Evolutionary conservation across 2,113 vertebrate species (phyloP).

Genomic region (Campylomormyrus tamandua): DNA sequence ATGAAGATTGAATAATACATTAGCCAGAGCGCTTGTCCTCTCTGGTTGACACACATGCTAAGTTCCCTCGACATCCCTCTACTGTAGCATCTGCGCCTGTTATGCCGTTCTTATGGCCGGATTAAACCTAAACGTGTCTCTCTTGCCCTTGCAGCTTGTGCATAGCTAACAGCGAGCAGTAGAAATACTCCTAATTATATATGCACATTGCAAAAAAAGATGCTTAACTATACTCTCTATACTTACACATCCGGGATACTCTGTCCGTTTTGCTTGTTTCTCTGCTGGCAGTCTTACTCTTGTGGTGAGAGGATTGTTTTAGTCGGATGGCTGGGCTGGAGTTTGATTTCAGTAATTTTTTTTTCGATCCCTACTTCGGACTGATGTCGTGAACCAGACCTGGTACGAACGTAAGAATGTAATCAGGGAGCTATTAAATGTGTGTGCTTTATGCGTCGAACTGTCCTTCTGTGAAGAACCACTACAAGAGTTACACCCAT

Average conservation of each 20-base stretch:
- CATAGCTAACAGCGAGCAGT: neutral
- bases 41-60: neutral
- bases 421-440: neutral
- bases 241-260: neutral
- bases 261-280: neutral
- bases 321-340: neutral
- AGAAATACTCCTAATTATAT: neutral
- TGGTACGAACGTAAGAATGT: neutral
- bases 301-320: neutral
- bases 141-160: neutral
- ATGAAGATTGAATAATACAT: constrained; percentile 64
- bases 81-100: constrained; percentile 8
- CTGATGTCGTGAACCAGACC: neutral
- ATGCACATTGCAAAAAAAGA: neutral
- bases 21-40: constrained; percentile 39
- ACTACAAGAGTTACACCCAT: neutral
- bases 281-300: neutral
- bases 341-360: neutral
- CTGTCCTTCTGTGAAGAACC: neutral
- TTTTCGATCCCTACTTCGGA: neutral
- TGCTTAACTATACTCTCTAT: neutral
- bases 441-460: neutral
- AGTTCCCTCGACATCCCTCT: constrained; percentile 28
- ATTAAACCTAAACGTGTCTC: neutral
- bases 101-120: neutral